Base-by-base conservation (phyloP, 2,113 vertebrate genomes). In the Periophthalmus modestus region DNA sequence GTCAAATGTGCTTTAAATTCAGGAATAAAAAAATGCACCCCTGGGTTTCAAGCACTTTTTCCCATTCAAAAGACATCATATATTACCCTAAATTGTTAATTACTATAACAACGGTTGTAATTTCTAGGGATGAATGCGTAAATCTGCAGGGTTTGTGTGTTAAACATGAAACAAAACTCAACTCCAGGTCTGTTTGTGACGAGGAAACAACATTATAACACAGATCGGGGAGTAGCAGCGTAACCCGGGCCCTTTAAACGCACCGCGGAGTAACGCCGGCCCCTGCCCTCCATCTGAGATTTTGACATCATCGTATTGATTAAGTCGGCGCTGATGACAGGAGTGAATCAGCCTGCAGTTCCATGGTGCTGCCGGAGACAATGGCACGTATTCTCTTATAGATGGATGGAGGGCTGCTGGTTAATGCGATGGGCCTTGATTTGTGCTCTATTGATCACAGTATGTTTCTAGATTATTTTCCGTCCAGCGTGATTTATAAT, bases 341-440 rank as follows among this genome's bases (percentile, higher is more conserved):
- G 75, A 80, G 75, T 71, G 85, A 86, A 68, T 82, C 82, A 68
- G 69, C 62, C 79, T 23, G 82, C 77, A 79, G 73, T 69, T 78
- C 81, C 23, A 77, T 63, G 33, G 61, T 78, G 13, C 79, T 71
- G 39, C 28, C 48, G 34, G 58, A 80, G 81, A 79, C 78, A 81
- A 87, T 86, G 76, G 74, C 79, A 34, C 63, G 73, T 39, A 52
- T 34, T 14, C 76, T 80, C 82, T 85, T 87, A 88, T 88, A 84
- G 85, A 90, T 88, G 84, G 88, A 88, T 88, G 85, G 86, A 80
- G 74, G 54, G 83, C 73, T 74, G 71, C 84, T 88, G 73, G 80
- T 88, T 90, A 90, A 83, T 87, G 82, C 76, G 86, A 84, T 74
- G 79, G 83, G 82, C 86, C 91, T 81, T 86, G 83, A 90, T 91